Conservation (phyloP, 2,888 invertebrate genomes). For the Scaptomyza parva region DNA sequence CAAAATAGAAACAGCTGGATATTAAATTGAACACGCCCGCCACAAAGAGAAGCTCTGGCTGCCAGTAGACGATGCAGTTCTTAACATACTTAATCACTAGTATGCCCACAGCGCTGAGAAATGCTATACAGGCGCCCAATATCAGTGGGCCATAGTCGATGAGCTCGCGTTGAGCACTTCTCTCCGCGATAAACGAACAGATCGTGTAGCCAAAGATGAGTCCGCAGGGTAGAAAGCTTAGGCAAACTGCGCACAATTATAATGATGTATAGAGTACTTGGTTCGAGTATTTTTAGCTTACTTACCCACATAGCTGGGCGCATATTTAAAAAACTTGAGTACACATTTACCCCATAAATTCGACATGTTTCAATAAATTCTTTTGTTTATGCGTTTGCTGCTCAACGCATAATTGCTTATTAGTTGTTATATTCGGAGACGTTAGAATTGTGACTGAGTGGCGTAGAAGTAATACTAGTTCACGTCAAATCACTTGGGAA, state of each 20-base stretch:
- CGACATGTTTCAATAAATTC: constrained; percentile 47
- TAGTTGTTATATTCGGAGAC: constrained; percentile 17
- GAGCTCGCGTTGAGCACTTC: constrained; percentile 55
- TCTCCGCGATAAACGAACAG: constrained; percentile 76
- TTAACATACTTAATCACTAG: constrained; percentile 73
- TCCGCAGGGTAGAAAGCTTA: constrained; percentile 81
- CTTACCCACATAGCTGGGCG: constrained; percentile 79
- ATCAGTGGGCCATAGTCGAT: constrained; percentile 81
- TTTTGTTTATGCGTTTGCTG: not conserved
- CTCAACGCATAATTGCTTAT: constrained; percentile 28
- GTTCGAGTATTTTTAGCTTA: constrained; percentile 15
- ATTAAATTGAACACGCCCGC: constrained; percentile 74
- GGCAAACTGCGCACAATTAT: constrained; percentile 57
- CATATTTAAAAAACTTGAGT: constrained; percentile 73
- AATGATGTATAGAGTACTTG: no score
- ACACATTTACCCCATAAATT: constrained; percentile 72
- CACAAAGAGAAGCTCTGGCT: constrained; percentile 69
- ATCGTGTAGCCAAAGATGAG: constrained; percentile 82
- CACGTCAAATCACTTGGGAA: constrained; percentile 3
- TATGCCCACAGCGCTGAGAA: constrained; percentile 64
- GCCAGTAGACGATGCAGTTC: constrained; percentile 80
- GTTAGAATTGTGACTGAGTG: constrained; percentile 25
- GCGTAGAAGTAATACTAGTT: not conserved
- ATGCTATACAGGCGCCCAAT: constrained; percentile 71
- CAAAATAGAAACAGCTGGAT: constrained; percentile 82